phyloP scores from a whole-genome alignment of 2,888 invertebrate genomes.

The Philhelius pedissequus region DNA sequence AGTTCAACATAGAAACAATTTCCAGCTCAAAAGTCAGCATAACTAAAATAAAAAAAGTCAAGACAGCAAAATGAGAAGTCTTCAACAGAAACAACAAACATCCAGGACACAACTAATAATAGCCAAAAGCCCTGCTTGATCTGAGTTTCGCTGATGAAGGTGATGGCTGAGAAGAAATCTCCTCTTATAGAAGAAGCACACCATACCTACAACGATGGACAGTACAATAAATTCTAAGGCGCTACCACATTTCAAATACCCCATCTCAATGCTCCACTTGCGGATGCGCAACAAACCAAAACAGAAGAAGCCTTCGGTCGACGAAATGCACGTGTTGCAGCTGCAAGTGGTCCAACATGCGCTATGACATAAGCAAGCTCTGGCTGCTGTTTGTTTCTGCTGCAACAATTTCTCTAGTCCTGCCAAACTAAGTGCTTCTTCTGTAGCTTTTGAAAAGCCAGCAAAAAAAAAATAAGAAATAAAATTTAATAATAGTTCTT shows the following conservation, averaged over 20 bases:
- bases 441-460: background rate
- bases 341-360: constrained; percentile 62
- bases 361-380: constrained; percentile 48
- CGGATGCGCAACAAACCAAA: background rate
- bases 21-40: constrained; percentile 7
- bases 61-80: constrained; percentile 40
- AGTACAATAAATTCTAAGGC: constrained; percentile 70
- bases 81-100: constrained; percentile 57
- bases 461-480: background rate
- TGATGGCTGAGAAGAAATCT: background rate
- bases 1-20: constrained; percentile 46
- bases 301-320: background rate
- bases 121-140: constrained; percentile 64
- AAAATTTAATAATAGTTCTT: constrained; percentile 66
- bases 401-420: constrained; percentile 10
- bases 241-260: constrained; percentile 70
- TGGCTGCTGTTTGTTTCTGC: background rate
- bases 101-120: constrained; percentile 69
- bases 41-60: background rate
- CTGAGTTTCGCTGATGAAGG: background rate
- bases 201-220: constrained; percentile 58
- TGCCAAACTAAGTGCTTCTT: background rate
- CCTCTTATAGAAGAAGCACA: background rate
- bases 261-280: constrained; percentile 33
- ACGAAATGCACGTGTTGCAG: constrained; percentile 63